Conservation (phyloP, 2,888 invertebrate genomes). For the Nematopogon swammerdamellus region DNA sequence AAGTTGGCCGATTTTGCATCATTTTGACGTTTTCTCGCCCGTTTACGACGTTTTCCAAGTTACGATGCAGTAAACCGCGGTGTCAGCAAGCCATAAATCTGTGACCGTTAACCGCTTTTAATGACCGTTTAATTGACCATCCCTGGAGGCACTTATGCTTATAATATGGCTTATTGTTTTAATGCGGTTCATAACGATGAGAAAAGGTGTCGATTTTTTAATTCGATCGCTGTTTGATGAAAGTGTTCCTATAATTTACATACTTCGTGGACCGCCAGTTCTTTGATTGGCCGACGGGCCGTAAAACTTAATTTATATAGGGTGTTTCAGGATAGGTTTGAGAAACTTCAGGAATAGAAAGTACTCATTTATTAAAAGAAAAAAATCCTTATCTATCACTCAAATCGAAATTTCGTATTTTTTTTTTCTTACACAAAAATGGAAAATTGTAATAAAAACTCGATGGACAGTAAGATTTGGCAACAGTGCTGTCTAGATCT, state of each 20-base stretch:
- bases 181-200: neutral
- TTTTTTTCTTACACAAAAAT: no score
- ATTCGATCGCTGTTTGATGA: neutral
- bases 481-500: no score
- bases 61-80: constrained; percentile 33
- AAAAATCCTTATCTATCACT: no score
- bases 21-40: constrained; percentile 1
- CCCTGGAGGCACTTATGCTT: neutral
- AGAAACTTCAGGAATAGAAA: no score
- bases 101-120: constrained; percentile 27
- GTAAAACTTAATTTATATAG: no score
- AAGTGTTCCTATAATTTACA: neutral
- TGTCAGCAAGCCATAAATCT: constrained; percentile 27
- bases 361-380: no score
- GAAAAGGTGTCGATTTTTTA: neutral
- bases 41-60: constrained; percentile 36
- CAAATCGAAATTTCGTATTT: no score
- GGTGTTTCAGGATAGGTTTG: no score
- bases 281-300: no score
- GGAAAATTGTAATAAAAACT: no score
- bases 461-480: no score
- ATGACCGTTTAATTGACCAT: constrained; percentile 29
- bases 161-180: neutral
- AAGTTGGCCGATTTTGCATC: neutral
- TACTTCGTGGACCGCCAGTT: no score